A percentile compares a stretch with the other conserved stretches of the same genome.
These are phyloP conservation scores for Phycodurus eques DNA, from an alignment of 2,113 vertebrate genomes.

Conservation along the genomic window DNA sequence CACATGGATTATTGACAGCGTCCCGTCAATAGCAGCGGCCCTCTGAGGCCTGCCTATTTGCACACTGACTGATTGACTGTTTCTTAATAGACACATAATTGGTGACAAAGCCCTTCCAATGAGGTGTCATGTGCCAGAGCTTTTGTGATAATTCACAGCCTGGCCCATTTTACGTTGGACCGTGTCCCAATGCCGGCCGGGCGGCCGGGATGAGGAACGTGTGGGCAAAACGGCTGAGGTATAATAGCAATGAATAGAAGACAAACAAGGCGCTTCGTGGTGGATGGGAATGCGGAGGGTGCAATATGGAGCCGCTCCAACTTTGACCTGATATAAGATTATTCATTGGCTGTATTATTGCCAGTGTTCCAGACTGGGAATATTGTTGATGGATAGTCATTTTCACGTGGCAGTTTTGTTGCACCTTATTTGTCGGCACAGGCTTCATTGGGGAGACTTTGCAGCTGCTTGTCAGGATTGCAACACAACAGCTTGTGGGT, in stretches of 20 bases:
- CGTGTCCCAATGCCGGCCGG: constrained; percentile 63
- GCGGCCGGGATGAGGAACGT: constrained; percentile 54
- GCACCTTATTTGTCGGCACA: constrained; percentile 56
- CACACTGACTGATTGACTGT: constrained; percentile 93
- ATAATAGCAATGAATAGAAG: constrained; percentile 41
- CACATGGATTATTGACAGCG: constrained; percentile 87
- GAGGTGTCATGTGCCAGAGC: constrained; percentile 83
- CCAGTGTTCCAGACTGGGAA: constrained; percentile 53
- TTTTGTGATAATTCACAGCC: constrained; percentile 80
- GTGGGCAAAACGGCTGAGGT: constrained; percentile 43
- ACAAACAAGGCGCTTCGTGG: constrained; percentile 46
- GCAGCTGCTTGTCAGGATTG: constrained; percentile 55
- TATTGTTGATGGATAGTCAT: constrained; percentile 65
- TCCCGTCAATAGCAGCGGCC: constrained; percentile 84
- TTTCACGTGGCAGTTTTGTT: constrained; percentile 65
- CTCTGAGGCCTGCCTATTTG: constrained; percentile 86
- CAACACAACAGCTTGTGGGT: constrained; percentile 7
- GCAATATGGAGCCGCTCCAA: constrained; percentile 57
- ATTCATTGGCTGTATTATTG: constrained; percentile 69
- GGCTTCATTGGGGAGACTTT: constrained; percentile 52
- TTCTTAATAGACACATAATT: constrained; percentile 99
- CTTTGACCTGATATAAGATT: constrained; percentile 59
- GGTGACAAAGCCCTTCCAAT: constrained; percentile 97
- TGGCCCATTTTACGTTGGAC: constrained; percentile 76
- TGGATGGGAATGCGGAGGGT: constrained; percentile 44